These are phyloP conservation scores for Patiria pectinifera DNA, from an alignment of 53 echinoderm and acorn worm species.

Conservation along the genomic window DNA sequence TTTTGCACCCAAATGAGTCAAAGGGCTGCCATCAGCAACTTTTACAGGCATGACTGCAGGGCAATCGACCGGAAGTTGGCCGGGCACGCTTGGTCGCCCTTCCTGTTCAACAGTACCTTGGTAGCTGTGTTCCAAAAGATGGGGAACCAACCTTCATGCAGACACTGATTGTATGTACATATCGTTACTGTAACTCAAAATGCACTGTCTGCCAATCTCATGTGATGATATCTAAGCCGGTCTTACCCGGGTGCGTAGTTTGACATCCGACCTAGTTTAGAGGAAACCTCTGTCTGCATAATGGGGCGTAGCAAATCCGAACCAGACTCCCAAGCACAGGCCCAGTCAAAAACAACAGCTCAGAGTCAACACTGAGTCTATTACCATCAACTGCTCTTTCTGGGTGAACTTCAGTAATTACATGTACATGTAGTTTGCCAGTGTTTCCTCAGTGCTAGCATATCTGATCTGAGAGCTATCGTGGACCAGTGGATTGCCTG, in stretches of 20 bases:
- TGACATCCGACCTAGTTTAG: background rate
- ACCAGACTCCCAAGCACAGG: background rate
- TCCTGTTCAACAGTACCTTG: constrained; percentile 53
- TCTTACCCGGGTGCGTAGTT: constrained; percentile 1
- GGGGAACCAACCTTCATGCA: constrained; percentile 38
- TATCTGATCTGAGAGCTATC: constrained; percentile 19
- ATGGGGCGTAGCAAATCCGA: background rate
- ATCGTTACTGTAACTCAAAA: constrained; percentile 19
- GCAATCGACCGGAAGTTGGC: too few species aligned
- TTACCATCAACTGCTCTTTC: background rate
- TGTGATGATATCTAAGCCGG: background rate
- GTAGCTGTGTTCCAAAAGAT: constrained; percentile 54
- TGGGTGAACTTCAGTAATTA: constrained; percentile 20
- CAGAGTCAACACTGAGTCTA: background rate
- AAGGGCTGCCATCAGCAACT: background rate
- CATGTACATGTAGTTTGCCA: background rate
- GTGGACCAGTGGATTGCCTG: constrained; percentile 16
- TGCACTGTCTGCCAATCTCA: constrained; percentile 15
- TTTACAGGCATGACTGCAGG: too few species aligned
- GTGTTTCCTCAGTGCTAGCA: background rate
- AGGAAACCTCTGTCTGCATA: background rate
- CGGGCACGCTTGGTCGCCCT: constrained; percentile 9
- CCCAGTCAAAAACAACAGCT: background rate
- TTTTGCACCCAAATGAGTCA: constrained; percentile 25
- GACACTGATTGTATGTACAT: constrained; percentile 27